phyloP scores from a whole-genome alignment of 1,140 invertebrate species.

The Penaeus vannamei region DNA sequence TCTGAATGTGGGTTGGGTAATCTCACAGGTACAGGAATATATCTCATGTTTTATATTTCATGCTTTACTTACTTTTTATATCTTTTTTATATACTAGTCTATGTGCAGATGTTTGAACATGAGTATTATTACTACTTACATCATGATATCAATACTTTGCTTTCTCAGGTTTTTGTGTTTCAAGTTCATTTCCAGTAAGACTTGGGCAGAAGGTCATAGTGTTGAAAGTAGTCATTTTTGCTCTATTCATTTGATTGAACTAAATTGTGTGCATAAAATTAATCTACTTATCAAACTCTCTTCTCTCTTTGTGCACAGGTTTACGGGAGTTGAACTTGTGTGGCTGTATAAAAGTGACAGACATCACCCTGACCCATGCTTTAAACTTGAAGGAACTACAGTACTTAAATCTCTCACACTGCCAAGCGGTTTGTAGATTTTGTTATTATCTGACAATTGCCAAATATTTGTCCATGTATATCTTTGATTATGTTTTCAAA shows the following conservation, averaged over 20 bases:
- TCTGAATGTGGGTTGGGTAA: conserved; percentile 76
- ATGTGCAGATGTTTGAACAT: too few species aligned
- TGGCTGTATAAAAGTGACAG: conserved; percentile 80
- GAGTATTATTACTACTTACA: too few species aligned
- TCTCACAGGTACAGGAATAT: conserved; percentile 71
- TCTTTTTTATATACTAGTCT: too few species aligned
- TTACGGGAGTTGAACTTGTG: conserved; percentile 78
- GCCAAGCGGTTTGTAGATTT: conserved; percentile 75
- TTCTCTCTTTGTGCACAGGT: conserved; percentile 64
- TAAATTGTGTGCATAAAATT: neutral
- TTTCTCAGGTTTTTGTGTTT: too few species aligned
- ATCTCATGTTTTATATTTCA: conserved; percentile 52
- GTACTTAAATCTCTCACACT: conserved; percentile 78
- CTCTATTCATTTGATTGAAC: too few species aligned
- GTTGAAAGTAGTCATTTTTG: too few species aligned
- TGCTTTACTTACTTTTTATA: neutral
- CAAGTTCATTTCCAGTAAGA: too few species aligned
- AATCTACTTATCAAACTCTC: neutral
- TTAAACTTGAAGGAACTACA: conserved; percentile 79
- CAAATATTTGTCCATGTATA: neutral
- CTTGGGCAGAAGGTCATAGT: too few species aligned
- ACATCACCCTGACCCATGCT: conserved; percentile 80
- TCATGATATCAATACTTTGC: too few species aligned
- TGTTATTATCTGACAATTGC: neutral
- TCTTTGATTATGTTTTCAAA: neutral